Conservation (phyloP, 2,888 invertebrate genomes). For the Nemotelus pantherinus region DNA sequence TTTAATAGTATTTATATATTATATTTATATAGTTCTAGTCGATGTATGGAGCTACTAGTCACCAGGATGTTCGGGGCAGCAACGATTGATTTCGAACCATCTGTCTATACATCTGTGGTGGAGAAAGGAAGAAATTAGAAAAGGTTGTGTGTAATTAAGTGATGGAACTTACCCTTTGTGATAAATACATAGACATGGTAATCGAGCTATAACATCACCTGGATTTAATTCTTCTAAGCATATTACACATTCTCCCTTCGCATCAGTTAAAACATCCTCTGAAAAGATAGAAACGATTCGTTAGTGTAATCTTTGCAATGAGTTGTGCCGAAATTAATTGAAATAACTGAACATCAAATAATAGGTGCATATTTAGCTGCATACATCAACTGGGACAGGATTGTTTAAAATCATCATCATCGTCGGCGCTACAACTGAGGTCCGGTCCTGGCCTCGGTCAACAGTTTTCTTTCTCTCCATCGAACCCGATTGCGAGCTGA, state of each 20-base stretch:
- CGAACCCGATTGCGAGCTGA: too few species aligned
- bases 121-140: conserved; percentile 7
- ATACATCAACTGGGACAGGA: too few species aligned
- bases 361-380: too few species aligned
- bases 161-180: conserved; percentile 84
- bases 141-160: conserved; percentile 33
- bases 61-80: conserved; percentile 98
- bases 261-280: conserved; percentile 97
- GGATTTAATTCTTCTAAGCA: conserved; percentile 96
- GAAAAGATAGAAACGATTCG: conserved; percentile 63
- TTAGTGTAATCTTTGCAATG: neutral
- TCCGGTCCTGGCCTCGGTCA: too few species aligned
- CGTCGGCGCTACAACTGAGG: too few species aligned
- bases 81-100: conserved; percentile 99
- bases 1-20: conserved; percentile 39
- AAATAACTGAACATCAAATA: conserved; percentile 24
- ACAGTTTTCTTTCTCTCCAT: too few species aligned
- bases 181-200: conserved; percentile 99
- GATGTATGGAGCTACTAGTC: conserved; percentile 73
- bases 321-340: conserved; percentile 36
- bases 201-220: conserved; percentile 96
- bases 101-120: conserved; percentile 95
- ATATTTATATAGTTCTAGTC: conserved; percentile 30
- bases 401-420: too few species aligned
- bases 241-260: conserved; percentile 98